These are phyloP conservation scores for Drosophila pseudoananassae DNA, from an alignment of 1,140 invertebrate genomes.

Conservation along the genomic window DNA sequence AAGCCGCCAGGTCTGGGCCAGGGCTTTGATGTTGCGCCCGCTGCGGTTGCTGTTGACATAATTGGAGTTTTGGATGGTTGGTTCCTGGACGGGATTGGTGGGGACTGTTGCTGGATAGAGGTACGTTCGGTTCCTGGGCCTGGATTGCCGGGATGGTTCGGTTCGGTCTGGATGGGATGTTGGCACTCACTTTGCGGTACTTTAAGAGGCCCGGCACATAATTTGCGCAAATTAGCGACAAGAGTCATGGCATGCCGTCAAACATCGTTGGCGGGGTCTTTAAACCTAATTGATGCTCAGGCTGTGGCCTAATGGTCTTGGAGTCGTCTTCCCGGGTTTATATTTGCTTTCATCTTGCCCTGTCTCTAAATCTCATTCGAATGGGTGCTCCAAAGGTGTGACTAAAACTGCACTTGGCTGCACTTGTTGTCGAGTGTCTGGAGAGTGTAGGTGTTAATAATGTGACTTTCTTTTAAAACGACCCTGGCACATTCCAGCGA, in stretches of 20 bases:
- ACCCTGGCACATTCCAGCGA: constrained; percentile 19
- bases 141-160: constrained; percentile 5
- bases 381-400: constrained; percentile 56
- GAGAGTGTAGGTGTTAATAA: constrained; percentile 53
- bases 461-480: not conserved
- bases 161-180: constrained; percentile 13
- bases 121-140: not conserved
- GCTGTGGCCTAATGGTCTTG: constrained; percentile 44
- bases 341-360: constrained; percentile 38
- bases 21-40: constrained; percentile 73
- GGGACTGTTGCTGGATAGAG: constrained; percentile 19
- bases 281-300: constrained; percentile 73
- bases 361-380: constrained; percentile 1
- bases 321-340: constrained; percentile 23
- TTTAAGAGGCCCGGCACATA: constrained; percentile 77
- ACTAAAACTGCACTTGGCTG: constrained; percentile 34
- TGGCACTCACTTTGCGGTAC: constrained; percentile 76
- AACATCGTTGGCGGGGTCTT: constrained; percentile 60
- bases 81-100: constrained; percentile 36
- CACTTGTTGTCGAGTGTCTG: constrained; percentile 37
- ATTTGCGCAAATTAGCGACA: constrained; percentile 81
- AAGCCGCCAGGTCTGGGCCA: constrained; percentile 37
- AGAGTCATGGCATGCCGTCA: constrained; percentile 67
- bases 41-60: constrained; percentile 79
- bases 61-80: constrained; percentile 74